These are phyloP conservation scores for Neomorphus geoffroyi DNA, from an alignment of 2,797 vertebrate species.

Conservation along the genomic window DNA sequence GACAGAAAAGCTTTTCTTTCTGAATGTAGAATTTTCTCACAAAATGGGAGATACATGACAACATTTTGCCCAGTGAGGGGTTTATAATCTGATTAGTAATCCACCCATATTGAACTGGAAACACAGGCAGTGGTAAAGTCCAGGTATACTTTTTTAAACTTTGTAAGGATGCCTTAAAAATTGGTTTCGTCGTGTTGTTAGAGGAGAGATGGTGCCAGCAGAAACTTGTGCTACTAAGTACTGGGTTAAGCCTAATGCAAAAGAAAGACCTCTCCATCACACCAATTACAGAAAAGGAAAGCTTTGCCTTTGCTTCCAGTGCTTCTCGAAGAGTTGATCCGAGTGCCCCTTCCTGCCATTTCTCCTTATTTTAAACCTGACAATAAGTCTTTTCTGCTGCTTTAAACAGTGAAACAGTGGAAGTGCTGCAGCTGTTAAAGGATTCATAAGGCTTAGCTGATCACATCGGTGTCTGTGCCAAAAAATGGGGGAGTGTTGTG, in stretches of 20 bases:
- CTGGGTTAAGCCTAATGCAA: background rate
- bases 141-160: background rate
- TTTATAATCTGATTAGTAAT: background rate
- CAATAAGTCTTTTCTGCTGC: background rate
- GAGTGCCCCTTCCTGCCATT: background rate
- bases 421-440: background rate
- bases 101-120: background rate
- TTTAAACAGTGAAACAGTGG: background rate
- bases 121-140: background rate
- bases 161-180: background rate
- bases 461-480: background rate
- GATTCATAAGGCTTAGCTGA: slow-evolving; percentile 18
- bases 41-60: background rate
- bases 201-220: background rate
- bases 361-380: background rate
- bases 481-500: background rate
- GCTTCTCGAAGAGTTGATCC: background rate
- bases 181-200: background rate
- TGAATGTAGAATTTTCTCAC: background rate
- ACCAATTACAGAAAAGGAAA: background rate
- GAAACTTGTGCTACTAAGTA: background rate
- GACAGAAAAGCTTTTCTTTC: background rate
- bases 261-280: background rate
- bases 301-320: background rate
- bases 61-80: background rate